Conservation (phyloP, 2,797 vertebrate species). For the Chaenodraco wilsoni region DNA sequence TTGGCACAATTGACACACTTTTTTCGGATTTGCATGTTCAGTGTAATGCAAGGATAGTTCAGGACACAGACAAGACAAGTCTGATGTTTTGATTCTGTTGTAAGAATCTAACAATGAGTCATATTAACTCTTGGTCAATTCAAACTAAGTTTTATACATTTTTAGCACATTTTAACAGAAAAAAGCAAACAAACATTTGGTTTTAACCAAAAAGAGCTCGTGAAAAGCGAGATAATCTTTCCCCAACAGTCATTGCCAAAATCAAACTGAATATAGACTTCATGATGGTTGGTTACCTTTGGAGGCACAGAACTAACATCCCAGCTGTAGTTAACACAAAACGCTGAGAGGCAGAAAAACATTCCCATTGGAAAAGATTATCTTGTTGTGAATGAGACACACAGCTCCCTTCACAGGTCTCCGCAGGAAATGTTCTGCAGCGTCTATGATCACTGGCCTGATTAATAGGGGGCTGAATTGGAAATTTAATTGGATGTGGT, state of each 20-base stretch:
- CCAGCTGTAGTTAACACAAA: slow-evolving; percentile 2
- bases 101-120: background rate
- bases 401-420: slow-evolving; percentile 33
- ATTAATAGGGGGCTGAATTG: slow-evolving; percentile 75
- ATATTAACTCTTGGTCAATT: background rate
- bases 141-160: background rate
- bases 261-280: slow-evolving; percentile 14
- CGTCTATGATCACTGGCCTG: slow-evolving; percentile 75
- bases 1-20: too few relatives aligned
- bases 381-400: slow-evolving; percentile 23
- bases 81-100: background rate
- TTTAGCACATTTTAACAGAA: background rate
- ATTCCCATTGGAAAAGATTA: slow-evolving; percentile 16
- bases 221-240: background rate
- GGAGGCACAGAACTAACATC: slow-evolving; percentile 2
- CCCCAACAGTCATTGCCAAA: background rate
- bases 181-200: background rate
- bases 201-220: background rate
- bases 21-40: too few relatives aligned
- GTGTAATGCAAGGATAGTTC: background rate
- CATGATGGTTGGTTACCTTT: slow-evolving; percentile 22
- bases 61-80: background rate
- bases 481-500: slow-evolving; percentile 82
- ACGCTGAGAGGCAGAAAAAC: slow-evolving; percentile 22
- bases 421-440: slow-evolving; percentile 54